These are phyloP conservation scores for Bursaphelenchus mucronatus DNA, from an alignment of 1,140 invertebrate species.

Conservation along the genomic window DNA sequence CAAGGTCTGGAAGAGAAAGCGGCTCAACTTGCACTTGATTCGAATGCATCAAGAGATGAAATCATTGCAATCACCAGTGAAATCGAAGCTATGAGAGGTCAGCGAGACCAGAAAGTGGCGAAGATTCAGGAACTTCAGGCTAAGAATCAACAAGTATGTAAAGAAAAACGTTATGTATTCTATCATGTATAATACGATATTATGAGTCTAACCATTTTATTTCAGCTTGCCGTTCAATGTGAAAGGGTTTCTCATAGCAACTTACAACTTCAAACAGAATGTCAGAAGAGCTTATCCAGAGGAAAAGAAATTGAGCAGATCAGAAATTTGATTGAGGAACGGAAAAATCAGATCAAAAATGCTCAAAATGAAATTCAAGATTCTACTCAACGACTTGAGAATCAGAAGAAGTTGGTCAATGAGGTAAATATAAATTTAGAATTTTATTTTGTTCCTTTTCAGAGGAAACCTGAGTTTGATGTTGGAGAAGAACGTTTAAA, in stretches of 20 bases:
- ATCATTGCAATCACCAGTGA: slow-evolving; percentile 87
- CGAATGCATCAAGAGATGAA: slow-evolving; percentile 77
- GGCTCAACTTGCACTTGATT: slow-evolving; percentile 78
- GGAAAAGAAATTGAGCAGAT: slow-evolving; percentile 43
- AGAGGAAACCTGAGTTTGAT: slow-evolving; percentile 36
- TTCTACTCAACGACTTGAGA: slow-evolving; percentile 21
- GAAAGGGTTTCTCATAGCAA: slow-evolving; percentile 47
- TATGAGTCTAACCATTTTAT: background rate
- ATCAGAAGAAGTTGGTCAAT: slow-evolving; percentile 44
- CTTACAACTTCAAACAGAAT: slow-evolving; percentile 44
- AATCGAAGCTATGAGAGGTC: slow-evolving; percentile 87
- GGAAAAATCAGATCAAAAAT: slow-evolving; percentile 26
- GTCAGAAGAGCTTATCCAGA: slow-evolving; percentile 34
- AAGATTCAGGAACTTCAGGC: slow-evolving; percentile 82
- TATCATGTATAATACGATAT: slow-evolving; percentile 20
- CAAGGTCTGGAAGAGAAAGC: slow-evolving; percentile 76
- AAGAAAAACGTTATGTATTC: slow-evolving; percentile 5
- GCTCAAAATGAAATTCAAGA: slow-evolving; percentile 28
- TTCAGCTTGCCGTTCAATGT: slow-evolving; percentile 44
- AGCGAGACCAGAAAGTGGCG: slow-evolving; percentile 77
- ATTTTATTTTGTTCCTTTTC: slow-evolving; percentile 20
- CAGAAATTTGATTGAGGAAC: slow-evolving; percentile 23
- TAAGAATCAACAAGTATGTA: slow-evolving; percentile 54
- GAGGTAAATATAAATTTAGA: slow-evolving; percentile 29
- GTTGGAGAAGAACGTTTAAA: slow-evolving; percentile 18